phyloP scores from a whole-genome alignment of 2,888 invertebrate genomes.

The Hydroisotoma schaefferi region DNA sequence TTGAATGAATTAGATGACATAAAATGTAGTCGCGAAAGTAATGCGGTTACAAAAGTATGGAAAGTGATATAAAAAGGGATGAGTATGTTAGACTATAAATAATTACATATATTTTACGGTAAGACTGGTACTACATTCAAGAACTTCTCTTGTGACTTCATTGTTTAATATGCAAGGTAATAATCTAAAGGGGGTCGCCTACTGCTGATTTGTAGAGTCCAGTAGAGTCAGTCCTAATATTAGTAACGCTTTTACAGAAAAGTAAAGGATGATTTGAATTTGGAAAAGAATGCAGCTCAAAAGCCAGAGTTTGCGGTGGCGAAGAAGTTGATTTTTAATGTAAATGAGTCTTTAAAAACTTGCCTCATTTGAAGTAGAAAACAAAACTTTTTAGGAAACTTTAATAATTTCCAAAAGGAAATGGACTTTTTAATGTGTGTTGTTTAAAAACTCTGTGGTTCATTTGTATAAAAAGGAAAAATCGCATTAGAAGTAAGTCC shows the following conservation, averaged over 20 bases:
- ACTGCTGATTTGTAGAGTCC: neutral
- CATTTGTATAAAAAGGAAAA: slow-evolving; percentile 4
- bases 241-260: no score
- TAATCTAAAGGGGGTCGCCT: neutral
- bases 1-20: no score
- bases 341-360: slow-evolving; percentile 6
- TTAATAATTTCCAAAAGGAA: slow-evolving; percentile 6
- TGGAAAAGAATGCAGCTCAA: neutral
- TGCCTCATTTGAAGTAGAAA: slow-evolving; percentile 7
- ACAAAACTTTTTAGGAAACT: slow-evolving; percentile 7
- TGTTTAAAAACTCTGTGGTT: slow-evolving; percentile 2
- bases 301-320: no score
- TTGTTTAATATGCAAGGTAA: no score
- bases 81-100: no score
- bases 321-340: slow-evolving; percentile 4
- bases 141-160: no score
- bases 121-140: no score
- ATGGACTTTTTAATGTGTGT: slow-evolving; percentile 7
- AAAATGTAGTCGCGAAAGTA: no score
- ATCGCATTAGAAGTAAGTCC: slow-evolving; percentile 6
- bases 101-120: no score
- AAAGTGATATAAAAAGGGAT: no score
- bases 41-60: no score
- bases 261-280: neutral
- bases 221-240: no score